Evolutionary conservation across 2,797 vertebrate species (phyloP).

Genomic region (Rhinella marina): DNA sequence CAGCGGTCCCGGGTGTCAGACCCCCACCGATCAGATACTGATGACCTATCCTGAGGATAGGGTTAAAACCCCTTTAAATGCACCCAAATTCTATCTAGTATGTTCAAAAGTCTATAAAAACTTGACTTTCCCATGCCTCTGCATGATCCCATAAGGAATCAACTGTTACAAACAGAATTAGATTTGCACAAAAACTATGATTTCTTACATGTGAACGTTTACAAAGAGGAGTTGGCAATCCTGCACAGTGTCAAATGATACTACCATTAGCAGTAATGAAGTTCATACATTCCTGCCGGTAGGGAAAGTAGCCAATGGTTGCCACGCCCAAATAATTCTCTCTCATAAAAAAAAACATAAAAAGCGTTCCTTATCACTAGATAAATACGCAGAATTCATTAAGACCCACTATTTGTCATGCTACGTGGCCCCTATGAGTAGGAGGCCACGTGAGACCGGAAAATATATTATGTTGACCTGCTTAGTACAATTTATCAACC

Average conservation of each 20-base stretch:
- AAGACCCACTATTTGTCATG: constrained; percentile 56
- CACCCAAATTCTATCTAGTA: too few relatives aligned
- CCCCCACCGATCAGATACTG: too few relatives aligned
- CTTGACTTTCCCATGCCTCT: background rate
- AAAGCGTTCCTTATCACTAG: constrained; percentile 59
- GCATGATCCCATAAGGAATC: background rate
- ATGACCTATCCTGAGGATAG: too few relatives aligned
- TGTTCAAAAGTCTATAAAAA: background rate
- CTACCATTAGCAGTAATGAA: background rate
- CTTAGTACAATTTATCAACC: constrained; percentile 33
- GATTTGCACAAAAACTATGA: background rate
- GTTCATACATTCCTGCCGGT: background rate
- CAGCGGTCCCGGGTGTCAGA: too few relatives aligned
- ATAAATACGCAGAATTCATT: constrained; percentile 60
- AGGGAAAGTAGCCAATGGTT: constrained; percentile 15
- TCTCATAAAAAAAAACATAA: constrained; percentile 20
- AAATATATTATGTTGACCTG: constrained; percentile 35
- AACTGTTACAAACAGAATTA: background rate
- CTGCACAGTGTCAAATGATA: background rate
- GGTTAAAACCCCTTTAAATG: too few relatives aligned
- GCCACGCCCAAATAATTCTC: background rate
- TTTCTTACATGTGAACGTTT: background rate
- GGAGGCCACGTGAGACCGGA: constrained; percentile 28
- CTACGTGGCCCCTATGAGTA: constrained; percentile 49
- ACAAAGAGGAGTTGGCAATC: background rate